Base-by-base conservation (phyloP, 2,888 invertebrate genomes). In the Timandra comae region DNA sequence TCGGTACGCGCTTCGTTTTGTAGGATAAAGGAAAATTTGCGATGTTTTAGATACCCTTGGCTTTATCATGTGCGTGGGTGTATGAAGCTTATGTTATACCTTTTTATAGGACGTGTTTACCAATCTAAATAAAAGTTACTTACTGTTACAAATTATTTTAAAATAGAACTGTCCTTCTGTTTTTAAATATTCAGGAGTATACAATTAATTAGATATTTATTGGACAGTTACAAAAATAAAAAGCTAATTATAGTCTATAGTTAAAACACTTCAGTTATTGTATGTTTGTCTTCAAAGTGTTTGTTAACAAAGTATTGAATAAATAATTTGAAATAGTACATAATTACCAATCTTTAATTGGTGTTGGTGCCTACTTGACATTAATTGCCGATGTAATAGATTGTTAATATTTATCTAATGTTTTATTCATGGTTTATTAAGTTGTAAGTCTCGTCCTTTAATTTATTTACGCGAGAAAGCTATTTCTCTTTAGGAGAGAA, bases 1-100 rank as follows among this genome's bases (percentile, higher is more conserved):
- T 82, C 85, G 78, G 79, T 82, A 78, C 81, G 74, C 81, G 81
- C 78, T 79, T 77, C 78, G 75, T 71, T 76, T 77, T 78, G 65
- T 73, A 77, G 82, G 68, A 80, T 78, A 80, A 64, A 65, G 64
- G 67, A 76, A 78, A 74, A 66, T 74, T 78, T 72, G 70, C 72
- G 71, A 80, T 76, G 66, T 56, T 69, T 68, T 57, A 61, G 54
- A 58, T 60, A 59, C 52, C 42, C 24, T 43, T 53, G 46, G 49
- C 38, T 54, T 55, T 57, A 56, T 55, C 41, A 46, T 43, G 42
- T 38, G 46, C 37, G 57, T 54, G 32, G 49, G 46, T 36, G 29
- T 33, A 27, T n/a, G n/a, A n/a, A n/a, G n/a, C n/a, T n/a, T n/a
- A n/a, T n/a, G n/a, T n/a, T n/a, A n/a, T n/a, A n/a, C n/a, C n/a